Percentiles rank a stretch among this genome's conserved stretches.
Conservation (phyloP, 2,797 vertebrate genomes). For the Betta splendens region DNA sequence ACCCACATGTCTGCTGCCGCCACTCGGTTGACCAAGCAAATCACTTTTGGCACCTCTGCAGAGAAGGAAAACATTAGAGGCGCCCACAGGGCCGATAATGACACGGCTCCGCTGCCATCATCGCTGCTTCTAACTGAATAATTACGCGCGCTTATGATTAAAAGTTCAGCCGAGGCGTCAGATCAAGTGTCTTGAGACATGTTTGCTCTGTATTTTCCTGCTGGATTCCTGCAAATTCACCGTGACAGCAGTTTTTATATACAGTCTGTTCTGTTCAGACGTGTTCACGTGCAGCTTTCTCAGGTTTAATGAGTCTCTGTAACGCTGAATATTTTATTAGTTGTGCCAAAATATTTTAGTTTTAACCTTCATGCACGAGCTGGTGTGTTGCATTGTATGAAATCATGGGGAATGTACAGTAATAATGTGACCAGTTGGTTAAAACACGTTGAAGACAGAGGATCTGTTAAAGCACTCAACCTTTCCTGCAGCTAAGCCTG, state of each 20-base stretch:
- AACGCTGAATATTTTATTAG: too few relatives aligned
- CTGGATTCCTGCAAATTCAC: background rate
- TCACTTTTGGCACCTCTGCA: slow-evolving; percentile 21
- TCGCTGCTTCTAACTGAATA: slow-evolving; percentile 21
- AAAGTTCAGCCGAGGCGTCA: background rate
- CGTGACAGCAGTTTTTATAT: background rate
- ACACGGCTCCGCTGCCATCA: slow-evolving; percentile 9
- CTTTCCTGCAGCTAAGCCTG: background rate
- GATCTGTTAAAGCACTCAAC: background rate
- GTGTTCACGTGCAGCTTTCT: too few relatives aligned
- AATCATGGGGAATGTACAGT: too few relatives aligned
- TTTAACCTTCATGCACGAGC: too few relatives aligned
- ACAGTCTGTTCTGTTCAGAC: background rate
- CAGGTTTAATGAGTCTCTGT: too few relatives aligned
- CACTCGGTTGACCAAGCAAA: slow-evolving; percentile 32
- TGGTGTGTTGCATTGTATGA: too few relatives aligned
- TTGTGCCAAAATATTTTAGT: too few relatives aligned
- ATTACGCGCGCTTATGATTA: background rate
- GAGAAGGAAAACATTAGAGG: background rate
- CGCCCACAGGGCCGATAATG: slow-evolving; percentile 8
- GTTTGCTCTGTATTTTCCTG: background rate
- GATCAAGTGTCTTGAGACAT: background rate
- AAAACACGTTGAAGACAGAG: background rate
- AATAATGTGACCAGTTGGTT: too few relatives aligned
- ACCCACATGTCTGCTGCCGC: background rate